Base-by-base conservation (phyloP, 2,888 invertebrate species). In the Drosophila meridionalis region DNA sequence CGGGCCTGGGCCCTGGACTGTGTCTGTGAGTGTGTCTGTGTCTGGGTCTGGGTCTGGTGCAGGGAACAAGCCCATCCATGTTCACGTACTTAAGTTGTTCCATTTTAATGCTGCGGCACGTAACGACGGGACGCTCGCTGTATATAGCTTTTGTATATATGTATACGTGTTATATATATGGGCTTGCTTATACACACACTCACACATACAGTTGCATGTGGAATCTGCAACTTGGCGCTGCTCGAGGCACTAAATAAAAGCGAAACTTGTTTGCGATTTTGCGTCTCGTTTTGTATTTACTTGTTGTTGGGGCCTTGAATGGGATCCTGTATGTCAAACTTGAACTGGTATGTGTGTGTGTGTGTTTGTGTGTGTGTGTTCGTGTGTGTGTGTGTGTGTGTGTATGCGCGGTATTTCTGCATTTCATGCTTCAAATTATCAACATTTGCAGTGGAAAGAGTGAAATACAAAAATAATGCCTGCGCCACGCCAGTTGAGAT, bases 71-170 rank as follows among this genome's bases (percentile, higher is more conserved):
- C 55, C 40, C 55, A 55, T 30, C 52, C 66, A 67, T 53, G 65
- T 65, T 56, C 70, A 67, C 52, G 68, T 64, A 81, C 68, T 71
- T 78, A 81, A 72, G 78, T 73, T 87, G 89, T 87, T 88, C 83
- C 90, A 88, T 88, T 88, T 87, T 86, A 83, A 90, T 87, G 90
- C 90, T 78, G 81, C 45, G 79, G 88, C 90, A 90, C 88, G 88
- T 88, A 86, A 80, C 75, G 80, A 72, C 61, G 80, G 68, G 56
- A 75, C 76, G 69, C 57, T 69, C 76, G 69, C 57, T 69, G 53
- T 68, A 74, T 73, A 80, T 74, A 86, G 57, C 69, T 60, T 30
- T 5, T 34, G 4, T 69, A 53, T 53, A 69, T 55, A 64, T 9
- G 7, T 4, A 20, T 45, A 12, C 12, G 26, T 8, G 8, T 6